Base-by-base conservation (phyloP, 2,888 invertebrate species). In the Cremastinae sp. region DNA sequence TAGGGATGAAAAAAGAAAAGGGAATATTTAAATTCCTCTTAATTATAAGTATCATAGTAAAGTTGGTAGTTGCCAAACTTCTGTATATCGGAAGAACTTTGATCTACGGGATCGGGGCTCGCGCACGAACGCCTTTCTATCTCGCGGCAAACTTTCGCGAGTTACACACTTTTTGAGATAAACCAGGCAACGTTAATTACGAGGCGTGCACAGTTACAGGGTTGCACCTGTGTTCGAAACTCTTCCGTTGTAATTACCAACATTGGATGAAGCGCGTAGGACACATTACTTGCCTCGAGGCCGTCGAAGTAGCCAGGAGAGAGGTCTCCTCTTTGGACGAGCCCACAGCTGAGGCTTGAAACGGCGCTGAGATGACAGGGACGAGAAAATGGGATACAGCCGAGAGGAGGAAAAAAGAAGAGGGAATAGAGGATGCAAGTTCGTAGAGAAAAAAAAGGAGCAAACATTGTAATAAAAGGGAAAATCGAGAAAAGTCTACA, bases 101-200 rank as follows among this genome's bases (percentile, higher is more conserved):
- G 61, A 75, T 75, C 35, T 28, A 61, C 61, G 49, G 61, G 39
- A 56, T 43, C n/a, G 61, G 14, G 41, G 47, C 53, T 51, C 58
- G 20, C 55, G 39, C 70, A 37, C 43, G 59, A 51, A 66, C 37
- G 14, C 59, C 72, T 58, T 56, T 49, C 16, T 37, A 59, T 59
- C 49, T 20, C 16, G 5, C 9, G 51, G 18, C 18, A 66, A 74
- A 22, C 66, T 74, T 47, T 14, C 12, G 37, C 66, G 28, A 28
- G 28, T 2, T 28, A 28, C 37, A 66, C 71, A 61, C 43, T 55
- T 61, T 59, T 71, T 56, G 59, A 66, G 55, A 66, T 66, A 75
- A 71, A 66, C 71, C 43, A 35, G 49, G 14, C 39, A 75, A 49
- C 66, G 61, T 75, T 75, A 66, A 71, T 75, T 75, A 75, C 41